Base-by-base conservation (phyloP, 1,140 invertebrate species). In the Calephelis virginiensis region DNA sequence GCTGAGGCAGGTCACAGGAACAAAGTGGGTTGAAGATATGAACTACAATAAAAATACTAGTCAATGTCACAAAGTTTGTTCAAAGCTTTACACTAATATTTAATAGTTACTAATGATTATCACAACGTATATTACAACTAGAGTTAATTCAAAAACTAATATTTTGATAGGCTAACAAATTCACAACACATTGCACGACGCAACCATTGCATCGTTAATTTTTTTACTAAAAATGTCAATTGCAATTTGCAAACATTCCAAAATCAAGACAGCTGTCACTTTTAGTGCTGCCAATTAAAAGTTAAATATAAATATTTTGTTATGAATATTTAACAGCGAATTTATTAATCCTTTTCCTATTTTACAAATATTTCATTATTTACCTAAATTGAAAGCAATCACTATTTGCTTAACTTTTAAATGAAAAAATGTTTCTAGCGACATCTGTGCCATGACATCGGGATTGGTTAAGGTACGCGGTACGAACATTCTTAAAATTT, bases 1-100 rank as follows among this genome's bases (percentile, higher is more conserved):
- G 79, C 80, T 71, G 70, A 81, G 75, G 72, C 84, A 85, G 78
- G 82, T 83, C 81, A 80, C 85, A 83, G 81, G 85, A 86, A 90
- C 83, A 83, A 88, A 82, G 80, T 87, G 85, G 77, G 79, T 80
- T 80, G 76, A 76, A 75, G 75, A 75, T 70, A 77, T 69, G 70
- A 40, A 66, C 59, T 76, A 76, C 68, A 77, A 74, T 71, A 79
- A 84, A 77, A 77, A 80, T 71, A 74, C 78, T 80, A 77, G 68
- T 74, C 68, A 75, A 71, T 68, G 70, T 74, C 77, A 78, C 75
- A 76, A 82, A 61, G 76, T 75, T 60, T 70, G 70, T 81, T 77
- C 56, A 75, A 80, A 75, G 84, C 74, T 81, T 74, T 68, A 48
- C 76, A 84, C 73, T 82, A 86, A 74, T 78, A 77, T 60, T 68